A percentile compares a stretch with the other conserved stretches of the same genome.
Evolutionary conservation across 1,140 invertebrate genomes (phyloP).

Genomic region (Metopolophium dirhodum): DNA sequence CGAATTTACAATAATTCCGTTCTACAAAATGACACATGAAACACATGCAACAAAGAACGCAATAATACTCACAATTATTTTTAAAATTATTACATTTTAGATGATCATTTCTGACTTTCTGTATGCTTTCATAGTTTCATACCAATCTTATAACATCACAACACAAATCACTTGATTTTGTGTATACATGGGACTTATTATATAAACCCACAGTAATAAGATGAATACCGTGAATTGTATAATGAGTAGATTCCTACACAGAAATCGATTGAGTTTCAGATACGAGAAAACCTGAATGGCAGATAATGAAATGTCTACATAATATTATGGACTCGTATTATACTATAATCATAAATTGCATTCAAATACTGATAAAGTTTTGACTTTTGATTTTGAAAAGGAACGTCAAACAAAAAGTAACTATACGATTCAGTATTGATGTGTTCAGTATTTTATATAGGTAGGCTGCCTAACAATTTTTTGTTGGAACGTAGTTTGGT

Average conservation of each 20-base stretch:
- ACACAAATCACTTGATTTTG: not conserved
- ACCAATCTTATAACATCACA: not conserved
- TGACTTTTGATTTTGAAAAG: slow-evolving; percentile 3
- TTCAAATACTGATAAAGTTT: not conserved
- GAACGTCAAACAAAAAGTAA: not conserved
- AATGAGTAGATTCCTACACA: not conserved
- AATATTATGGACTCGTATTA: not conserved
- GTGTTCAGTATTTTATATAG: not conserved
- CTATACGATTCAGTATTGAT: not conserved
- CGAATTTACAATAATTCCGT: no score
- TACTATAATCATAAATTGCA: not conserved
- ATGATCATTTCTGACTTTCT: not conserved
- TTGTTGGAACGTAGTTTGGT: not conserved
- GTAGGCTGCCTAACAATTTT: not conserved
- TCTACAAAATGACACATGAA: not conserved
- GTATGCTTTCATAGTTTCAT: not conserved
- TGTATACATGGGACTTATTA: not conserved
- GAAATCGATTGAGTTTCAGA: not conserved
- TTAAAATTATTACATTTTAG: not conserved
- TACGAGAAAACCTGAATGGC: not conserved
- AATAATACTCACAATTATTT: not conserved
- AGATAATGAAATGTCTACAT: not conserved
- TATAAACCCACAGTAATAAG: not conserved
- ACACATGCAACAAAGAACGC: not conserved
- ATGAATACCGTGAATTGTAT: not conserved